A percentile compares a stretch with the other conserved stretches of the same genome.
phyloP scores from a whole-genome alignment of 2,113 vertebrate species.

The Pteropus alecto region DNA sequence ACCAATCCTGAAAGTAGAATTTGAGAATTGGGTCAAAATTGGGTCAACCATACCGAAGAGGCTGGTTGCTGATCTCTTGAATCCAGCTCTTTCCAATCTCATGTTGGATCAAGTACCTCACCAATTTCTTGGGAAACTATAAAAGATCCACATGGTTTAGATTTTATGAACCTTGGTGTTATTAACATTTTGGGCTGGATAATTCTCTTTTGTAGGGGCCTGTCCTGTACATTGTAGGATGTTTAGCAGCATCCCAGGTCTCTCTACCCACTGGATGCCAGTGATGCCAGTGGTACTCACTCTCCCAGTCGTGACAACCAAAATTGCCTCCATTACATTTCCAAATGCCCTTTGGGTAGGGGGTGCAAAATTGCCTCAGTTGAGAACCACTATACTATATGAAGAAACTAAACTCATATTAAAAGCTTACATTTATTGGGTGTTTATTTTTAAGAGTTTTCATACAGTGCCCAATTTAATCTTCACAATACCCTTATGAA shows the following conservation, averaged over 20 bases:
- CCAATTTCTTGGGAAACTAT: background rate
- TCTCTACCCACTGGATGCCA: background rate
- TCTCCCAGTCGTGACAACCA: background rate
- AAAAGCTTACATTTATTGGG: background rate
- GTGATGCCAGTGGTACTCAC: background rate
- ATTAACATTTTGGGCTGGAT: background rate
- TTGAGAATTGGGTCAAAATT: background rate
- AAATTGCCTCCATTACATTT: background rate
- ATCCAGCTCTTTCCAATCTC: background rate
- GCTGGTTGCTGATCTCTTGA: background rate
- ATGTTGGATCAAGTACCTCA: background rate
- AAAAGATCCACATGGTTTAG: background rate
- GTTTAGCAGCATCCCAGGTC: background rate
- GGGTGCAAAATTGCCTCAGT: background rate
- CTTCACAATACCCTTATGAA: background rate
- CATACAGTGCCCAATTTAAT: background rate
- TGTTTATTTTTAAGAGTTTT: background rate
- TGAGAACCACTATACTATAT: background rate
- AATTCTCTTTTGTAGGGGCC: background rate
- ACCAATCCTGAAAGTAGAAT: background rate
- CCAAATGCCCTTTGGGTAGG: background rate
- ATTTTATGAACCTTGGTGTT: background rate
- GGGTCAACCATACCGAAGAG: background rate
- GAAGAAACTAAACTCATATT: slow-evolving; percentile 5
- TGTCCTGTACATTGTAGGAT: background rate